phyloP scores from a whole-genome alignment of 2,888 invertebrate species.

The Blastobasis adustella region DNA sequence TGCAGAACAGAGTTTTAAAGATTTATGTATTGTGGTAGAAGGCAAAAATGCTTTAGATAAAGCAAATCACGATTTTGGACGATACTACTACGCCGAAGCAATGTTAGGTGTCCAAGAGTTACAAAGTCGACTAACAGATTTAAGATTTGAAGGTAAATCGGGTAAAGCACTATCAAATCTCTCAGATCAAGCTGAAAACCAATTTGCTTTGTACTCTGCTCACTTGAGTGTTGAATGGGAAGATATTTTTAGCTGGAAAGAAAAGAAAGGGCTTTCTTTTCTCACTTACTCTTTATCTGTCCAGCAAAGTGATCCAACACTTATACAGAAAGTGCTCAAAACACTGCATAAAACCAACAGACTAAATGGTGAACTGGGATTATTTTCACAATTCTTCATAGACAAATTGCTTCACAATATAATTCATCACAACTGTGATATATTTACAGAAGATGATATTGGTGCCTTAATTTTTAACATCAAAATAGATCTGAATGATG shows the following conservation, averaged over 20 bases:
- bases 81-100: slow-evolving; percentile 51
- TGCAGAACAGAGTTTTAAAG: slow-evolving; percentile 32
- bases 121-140: slow-evolving; percentile 28
- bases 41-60: slow-evolving; percentile 44
- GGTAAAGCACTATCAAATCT: slow-evolving; percentile 42
- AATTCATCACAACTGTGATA: slow-evolving; percentile 59
- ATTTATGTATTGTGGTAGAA: slow-evolving; percentile 43
- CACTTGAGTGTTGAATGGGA: slow-evolving; percentile 65
- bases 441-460: slow-evolving; percentile 57
- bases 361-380: slow-evolving; percentile 53
- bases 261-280: slow-evolving; percentile 44
- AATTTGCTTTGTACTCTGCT: slow-evolving; percentile 51
- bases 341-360: slow-evolving; percentile 52
- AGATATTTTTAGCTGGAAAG: slow-evolving; percentile 58
- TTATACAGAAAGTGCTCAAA: slow-evolving; percentile 54
- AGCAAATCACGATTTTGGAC: slow-evolving; percentile 52
- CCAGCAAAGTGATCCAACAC: slow-evolving; percentile 53
- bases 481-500: slow-evolving; percentile 48
- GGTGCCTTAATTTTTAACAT: slow-evolving; percentile 62
- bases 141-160: slow-evolving; percentile 48
- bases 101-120: slow-evolving; percentile 42
- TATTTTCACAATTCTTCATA: slow-evolving; percentile 63
- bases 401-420: slow-evolving; percentile 53
- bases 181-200: slow-evolving; percentile 50
- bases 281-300: slow-evolving; percentile 54